Evolutionary conservation across 1,140 invertebrate genomes (phyloP), one percentile per base, ranked within the genome.

Genomic region (Parasteatoda tepidariorum): DNA sequence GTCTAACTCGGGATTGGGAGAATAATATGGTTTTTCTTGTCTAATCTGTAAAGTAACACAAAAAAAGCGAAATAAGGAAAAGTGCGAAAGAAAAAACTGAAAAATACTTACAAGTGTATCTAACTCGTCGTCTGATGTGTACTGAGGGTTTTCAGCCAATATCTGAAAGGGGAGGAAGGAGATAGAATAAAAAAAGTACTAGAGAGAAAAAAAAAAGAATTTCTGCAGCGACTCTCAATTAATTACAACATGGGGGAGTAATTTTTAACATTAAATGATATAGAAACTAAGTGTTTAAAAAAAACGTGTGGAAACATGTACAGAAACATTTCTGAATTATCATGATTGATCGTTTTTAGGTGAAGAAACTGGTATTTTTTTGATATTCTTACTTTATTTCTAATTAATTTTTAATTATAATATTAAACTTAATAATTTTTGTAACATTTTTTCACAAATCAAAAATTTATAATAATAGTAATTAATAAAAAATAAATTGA

Each of bases 1-100:
- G 91, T 98, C 97, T 90, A 98, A 95, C 93, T 98, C 97, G 88
- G 96, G 96, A 91, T 98, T 96, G 88, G 97, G 96, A 91, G 96
- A 95, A 91, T 98, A 98, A 92, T 97, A 98, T 88, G 96, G 96
- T 92, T 97, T 97, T 92, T 98, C 96, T 93, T 96, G 94, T 91
- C 96, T 94, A 92, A 97, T 97, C 96, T 98, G 94, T 88, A 89
- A 95, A 94, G 90, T 90, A 91, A 91, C 68, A 81, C 26, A 89
- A 89, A 70, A 75, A 74, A 73, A 54, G 24, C 13, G 38, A 24
- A 66, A 54, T 84, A 57, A 76, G 67, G n/a, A n/a, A 73, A 33
- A 59, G 15, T 62, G 24, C 18, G 48, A 70, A 61, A 70, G 61
- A 61, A 30, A 59, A 41, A 38, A 76, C 18, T 74, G 55, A 64